Base-by-base conservation (phyloP, 2,113 vertebrate genomes). In the Pseudonaja textilis region DNA sequence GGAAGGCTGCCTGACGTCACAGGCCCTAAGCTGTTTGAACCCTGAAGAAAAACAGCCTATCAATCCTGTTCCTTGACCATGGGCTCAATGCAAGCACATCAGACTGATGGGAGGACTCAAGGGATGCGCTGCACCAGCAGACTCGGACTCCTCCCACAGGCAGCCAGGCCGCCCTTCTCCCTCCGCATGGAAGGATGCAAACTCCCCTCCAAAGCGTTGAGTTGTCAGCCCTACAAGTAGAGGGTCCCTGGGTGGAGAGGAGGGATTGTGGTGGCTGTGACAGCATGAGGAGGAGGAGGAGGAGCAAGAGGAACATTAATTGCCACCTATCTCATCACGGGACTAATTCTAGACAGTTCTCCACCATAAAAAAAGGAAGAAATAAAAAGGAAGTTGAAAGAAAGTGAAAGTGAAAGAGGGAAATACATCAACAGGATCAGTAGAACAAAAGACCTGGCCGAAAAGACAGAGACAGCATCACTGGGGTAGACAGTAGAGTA, bases 81-180 rank as follows among this genome's bases (percentile, higher is more conserved):
- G 29, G 0, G 64, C 64, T 18, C 64, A 34, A 34, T 34, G n/a
- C 64, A 74, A 69, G n/a, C 64, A 7, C 5, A 4, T 34, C 64
- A 74, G 64, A 34, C 18, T 74, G 64, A 14, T 69, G 29, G 29
- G 5, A 69, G 29, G 12, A 42, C n/a, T 39, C 18, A 22, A 22
- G n/a, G n/a, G 64, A 64, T 54, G 50, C 0, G 6, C 85, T 86
- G 23, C 88, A 9, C 1, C n/a, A 5, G 5, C 11, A 3, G 64
- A 9, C 1, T 0, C 0, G 4, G 3, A 7, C 50, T 29, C 8
- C 1, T 29, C 55, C 23, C 42, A 23, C 42, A 5, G 11, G 11
- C 56, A 61, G 85, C 3, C 11, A 8, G 42, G 54, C 69, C 8
- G 61, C n/a, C 29, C 10, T 11, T 54, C 16, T 90, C 29, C 45